phyloP scores from a whole-genome alignment of 1,140 invertebrate genomes.

The Euglossa dilemma region DNA sequence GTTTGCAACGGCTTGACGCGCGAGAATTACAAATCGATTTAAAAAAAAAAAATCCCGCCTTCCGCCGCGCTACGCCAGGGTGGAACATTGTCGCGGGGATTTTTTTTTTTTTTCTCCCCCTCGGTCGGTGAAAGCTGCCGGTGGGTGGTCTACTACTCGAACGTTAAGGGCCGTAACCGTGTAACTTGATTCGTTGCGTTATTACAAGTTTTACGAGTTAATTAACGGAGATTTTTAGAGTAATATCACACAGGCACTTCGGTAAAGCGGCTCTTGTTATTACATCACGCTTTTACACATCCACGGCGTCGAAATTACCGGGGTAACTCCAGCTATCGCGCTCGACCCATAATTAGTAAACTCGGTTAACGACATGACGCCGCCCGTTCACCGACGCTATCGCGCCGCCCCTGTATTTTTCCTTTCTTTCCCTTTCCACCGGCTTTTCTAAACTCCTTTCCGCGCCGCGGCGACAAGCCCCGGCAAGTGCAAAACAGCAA shows the following conservation, averaged over 20 bases:
- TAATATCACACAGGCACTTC: slow-evolving; percentile 55
- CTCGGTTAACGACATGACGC: slow-evolving; percentile 62
- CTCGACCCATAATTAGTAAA: slow-evolving; percentile 67
- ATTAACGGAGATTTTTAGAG: slow-evolving; percentile 65
- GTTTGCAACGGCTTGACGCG: background rate
- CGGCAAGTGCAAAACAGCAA: slow-evolving; percentile 22
- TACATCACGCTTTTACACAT: slow-evolving; percentile 55
- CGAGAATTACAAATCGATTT: background rate
- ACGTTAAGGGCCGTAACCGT: background rate
- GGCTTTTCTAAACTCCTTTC: slow-evolving; percentile 13
- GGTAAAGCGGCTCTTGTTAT: slow-evolving; percentile 61
- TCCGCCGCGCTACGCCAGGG: background rate
- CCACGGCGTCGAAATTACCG: slow-evolving; percentile 61
- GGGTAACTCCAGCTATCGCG: slow-evolving; percentile 59
- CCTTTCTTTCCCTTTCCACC: slow-evolving; percentile 33
- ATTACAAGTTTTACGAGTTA: slow-evolving; percentile 65
- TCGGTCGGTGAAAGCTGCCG: background rate
- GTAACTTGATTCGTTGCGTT: slow-evolving; percentile 58
- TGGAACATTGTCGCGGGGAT: slow-evolving; percentile 21
- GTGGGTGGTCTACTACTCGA: background rate
- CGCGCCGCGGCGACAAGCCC: background rate
- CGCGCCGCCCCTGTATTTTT: slow-evolving; percentile 12
- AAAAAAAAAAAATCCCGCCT: slow-evolving; percentile 9
- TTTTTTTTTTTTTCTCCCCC: slow-evolving; percentile 14
- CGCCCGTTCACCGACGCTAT: slow-evolving; percentile 32